Percentiles rank a stretch among this genome's conserved stretches.
Evolutionary conservation across 2,888 invertebrate genomes (phyloP).

Genomic region (Linnaemya tessellans): DNA sequence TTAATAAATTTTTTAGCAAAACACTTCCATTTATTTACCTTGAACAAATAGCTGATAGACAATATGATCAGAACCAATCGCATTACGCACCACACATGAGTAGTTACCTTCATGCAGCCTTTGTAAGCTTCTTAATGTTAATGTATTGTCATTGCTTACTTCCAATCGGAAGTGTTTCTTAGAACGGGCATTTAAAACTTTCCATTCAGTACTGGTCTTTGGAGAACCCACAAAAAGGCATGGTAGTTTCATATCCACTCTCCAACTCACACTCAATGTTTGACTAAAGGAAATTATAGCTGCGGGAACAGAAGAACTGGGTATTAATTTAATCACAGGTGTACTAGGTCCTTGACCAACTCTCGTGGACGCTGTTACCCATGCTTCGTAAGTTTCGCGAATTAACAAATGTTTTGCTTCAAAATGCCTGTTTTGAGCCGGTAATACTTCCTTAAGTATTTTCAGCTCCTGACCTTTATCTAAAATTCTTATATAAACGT

Average conservation of each 20-base stretch:
- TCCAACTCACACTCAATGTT: slow-evolving; percentile 84
- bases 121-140: slow-evolving; percentile 84
- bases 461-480: slow-evolving; percentile 85
- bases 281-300: slow-evolving; percentile 86
- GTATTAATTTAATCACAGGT: slow-evolving; percentile 84
- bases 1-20: background rate
- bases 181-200: slow-evolving; percentile 82
- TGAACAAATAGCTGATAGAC: slow-evolving; percentile 84
- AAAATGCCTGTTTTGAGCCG: slow-evolving; percentile 84
- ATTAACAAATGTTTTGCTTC: slow-evolving; percentile 85
- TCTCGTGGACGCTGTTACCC: slow-evolving; percentile 86
- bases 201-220: slow-evolving; percentile 84
- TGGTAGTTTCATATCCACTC: slow-evolving; percentile 84
- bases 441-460: slow-evolving; percentile 83
- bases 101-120: slow-evolving; percentile 85
- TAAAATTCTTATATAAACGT: slow-evolving; percentile 85
- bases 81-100: slow-evolving; percentile 84
- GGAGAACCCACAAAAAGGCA: slow-evolving; percentile 85
- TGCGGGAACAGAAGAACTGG: slow-evolving; percentile 84
- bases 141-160: slow-evolving; percentile 84
- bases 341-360: slow-evolving; percentile 86
- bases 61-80: slow-evolving; percentile 84
- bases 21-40: slow-evolving; percentile 80
- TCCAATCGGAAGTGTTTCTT: slow-evolving; percentile 82
- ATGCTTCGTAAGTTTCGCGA: slow-evolving; percentile 85